These are phyloP conservation scores for Amazona vittata DNA, from an alignment of 2,113 vertebrate species.

Conservation along the genomic window DNA sequence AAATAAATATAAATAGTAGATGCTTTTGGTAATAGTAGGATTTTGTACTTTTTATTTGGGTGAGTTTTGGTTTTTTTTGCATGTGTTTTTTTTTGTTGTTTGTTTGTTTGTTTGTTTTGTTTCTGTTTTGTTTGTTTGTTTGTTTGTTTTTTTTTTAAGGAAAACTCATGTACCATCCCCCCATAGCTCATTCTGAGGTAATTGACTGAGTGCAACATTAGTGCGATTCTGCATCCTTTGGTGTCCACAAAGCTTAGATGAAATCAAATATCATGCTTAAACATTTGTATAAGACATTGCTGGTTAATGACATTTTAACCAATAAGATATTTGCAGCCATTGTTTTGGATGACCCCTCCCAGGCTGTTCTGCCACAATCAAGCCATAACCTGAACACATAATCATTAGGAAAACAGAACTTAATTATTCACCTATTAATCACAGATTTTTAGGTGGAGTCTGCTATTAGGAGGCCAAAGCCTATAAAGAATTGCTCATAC, in stretches of 20 bases:
- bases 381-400: not conserved
- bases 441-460: not conserved
- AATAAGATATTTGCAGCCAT: not conserved
- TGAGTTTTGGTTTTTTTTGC: too few species aligned
- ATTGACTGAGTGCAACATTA: not conserved
- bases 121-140: too few species aligned
- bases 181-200: not conserved
- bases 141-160: not conserved
- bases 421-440: not conserved
- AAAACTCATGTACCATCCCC: not conserved
- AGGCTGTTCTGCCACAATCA: not conserved
- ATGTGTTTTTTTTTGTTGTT: too few species aligned
- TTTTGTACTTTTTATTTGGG: not conserved
- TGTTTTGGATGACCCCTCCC: not conserved
- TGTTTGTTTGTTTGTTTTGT: too few species aligned
- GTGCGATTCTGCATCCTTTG: not conserved
- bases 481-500: not conserved
- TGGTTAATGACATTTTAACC: not conserved
- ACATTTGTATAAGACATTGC: not conserved
- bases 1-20: not conserved
- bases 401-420: not conserved
- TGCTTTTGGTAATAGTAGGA: accelerated
- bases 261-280: not conserved
- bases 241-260: not conserved
- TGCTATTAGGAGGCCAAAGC: not conserved